A percentile compares a stretch with the other conserved stretches of the same genome.
These are phyloP conservation scores for Drosophila monieri DNA, from an alignment of 2,888 invertebrate genomes.

Conservation along the genomic window DNA sequence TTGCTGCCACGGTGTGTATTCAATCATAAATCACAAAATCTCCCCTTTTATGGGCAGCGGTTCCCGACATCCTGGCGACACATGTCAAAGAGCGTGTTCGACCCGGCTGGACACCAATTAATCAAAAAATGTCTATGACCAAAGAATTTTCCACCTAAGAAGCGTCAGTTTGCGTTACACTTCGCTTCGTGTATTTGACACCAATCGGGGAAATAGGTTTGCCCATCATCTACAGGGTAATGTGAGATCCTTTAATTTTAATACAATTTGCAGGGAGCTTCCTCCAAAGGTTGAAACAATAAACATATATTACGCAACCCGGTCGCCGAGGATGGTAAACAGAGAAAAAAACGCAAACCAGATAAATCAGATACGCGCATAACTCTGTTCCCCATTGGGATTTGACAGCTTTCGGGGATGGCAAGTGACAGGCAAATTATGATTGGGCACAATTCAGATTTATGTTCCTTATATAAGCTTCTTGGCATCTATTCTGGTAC, in stretches of 20 bases:
- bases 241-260: neutral
- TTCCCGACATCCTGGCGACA: slow-evolving; percentile 39
- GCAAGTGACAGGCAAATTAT: slow-evolving; percentile 31
- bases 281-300: neutral
- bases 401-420: slow-evolving; percentile 16
- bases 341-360: neutral
- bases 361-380: slow-evolving; percentile 30
- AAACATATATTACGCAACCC: slow-evolving; percentile 7
- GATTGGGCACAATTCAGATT: slow-evolving; percentile 27
- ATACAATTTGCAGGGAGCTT: neutral
- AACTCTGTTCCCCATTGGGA: slow-evolving; percentile 7
- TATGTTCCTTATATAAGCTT: slow-evolving; percentile 23
- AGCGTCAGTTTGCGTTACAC: slow-evolving; percentile 19
- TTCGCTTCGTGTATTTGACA: slow-evolving; percentile 14
- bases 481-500: neutral
- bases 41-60: slow-evolving; percentile 3
- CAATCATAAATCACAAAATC: slow-evolving; percentile 28
- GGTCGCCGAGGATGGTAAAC: neutral
- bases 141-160: slow-evolving; percentile 12
- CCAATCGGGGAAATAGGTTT: slow-evolving; percentile 16
- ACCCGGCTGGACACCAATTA: slow-evolving; percentile 33
- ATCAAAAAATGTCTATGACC: neutral
- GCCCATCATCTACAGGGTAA: slow-evolving; percentile 1
- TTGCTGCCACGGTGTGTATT: slow-evolving; percentile 3
- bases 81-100: slow-evolving; percentile 30